These are phyloP conservation scores for Passerculus sandwichensis DNA, from an alignment of 2,797 vertebrate species.

Conservation along the genomic window DNA sequence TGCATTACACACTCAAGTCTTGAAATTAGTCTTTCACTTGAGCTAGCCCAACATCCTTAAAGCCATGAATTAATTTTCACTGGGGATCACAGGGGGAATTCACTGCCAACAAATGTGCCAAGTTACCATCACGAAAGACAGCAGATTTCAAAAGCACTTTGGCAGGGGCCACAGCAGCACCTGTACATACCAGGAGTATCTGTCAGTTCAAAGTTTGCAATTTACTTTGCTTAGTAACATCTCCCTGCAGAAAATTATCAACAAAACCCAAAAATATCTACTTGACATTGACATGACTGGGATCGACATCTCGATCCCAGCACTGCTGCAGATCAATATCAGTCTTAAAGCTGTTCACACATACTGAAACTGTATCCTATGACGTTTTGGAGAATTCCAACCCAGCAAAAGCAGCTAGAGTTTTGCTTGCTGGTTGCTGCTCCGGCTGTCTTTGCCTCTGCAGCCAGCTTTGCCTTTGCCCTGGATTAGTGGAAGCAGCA, in stretches of 20 bases:
- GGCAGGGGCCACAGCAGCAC: background rate
- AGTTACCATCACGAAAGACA: background rate
- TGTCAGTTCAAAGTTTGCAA: background rate
- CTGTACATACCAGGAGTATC: background rate
- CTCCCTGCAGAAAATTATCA: background rate
- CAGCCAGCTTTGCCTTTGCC: too few species aligned
- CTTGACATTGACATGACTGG: background rate
- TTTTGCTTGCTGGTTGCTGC: background rate
- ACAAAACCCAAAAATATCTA: background rate
- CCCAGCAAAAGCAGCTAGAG: fast-evolving
- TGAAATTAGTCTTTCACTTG: background rate
- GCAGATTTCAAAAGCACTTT: background rate
- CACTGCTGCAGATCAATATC: background rate
- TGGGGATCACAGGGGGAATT: background rate
- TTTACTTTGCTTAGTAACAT: background rate
- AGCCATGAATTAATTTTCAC: background rate
- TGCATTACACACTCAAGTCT: background rate
- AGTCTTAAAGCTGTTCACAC: background rate
- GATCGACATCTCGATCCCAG: background rate
- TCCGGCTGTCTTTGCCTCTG: too few species aligned
- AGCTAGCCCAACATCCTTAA: background rate
- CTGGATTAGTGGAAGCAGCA: background rate
- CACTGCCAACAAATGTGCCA: fast-evolving
- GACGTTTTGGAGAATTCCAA: background rate
- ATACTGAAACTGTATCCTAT: background rate